Base-by-base conservation (phyloP, 2,888 invertebrate species). In the Rhingia rostrata region DNA sequence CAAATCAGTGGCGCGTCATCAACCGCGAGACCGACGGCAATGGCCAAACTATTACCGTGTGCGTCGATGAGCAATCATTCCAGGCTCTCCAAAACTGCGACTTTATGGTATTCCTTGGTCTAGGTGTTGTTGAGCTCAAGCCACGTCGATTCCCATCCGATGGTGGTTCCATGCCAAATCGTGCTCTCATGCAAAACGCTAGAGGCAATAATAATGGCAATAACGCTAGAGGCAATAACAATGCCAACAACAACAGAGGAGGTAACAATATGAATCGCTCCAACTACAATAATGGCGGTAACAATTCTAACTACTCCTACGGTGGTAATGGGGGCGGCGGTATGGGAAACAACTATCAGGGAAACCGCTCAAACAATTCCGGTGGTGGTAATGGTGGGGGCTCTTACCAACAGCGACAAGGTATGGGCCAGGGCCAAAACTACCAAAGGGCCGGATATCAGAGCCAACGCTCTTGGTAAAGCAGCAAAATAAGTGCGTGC, bases 61-160 rank as follows among this genome's bases (percentile, higher is more conserved):
- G 80, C 60, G 84, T 84, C 0, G 74, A 75, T 70, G 84, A 80
- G 80, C 84, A 64, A 61, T 80, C 80, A 47, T 70, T 80, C 60
- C 74, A 75, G 64, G 41, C 75, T 75, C 84, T 84, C 6, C 60
- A 75, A 54, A 64, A n/a, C 56, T 64, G 80, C 32, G 74, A 84
- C 61, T 84, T 84, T 22, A 69, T 70, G 47, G 84, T 84, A 39
- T 84, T 84, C 54, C 69, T 84, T 30, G 80, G 84, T 5, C 9
- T 84, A 6, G 84, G 84, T 14, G 47, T 80, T 22, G 74, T 84
- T 12, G 84, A 84, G 30, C 14, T 84, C 0, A 80, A 75, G 33
- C 80, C 75, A 10, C 64, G 66, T 2, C 53, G 54, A 10, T 61
- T 53, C 41, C 47, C 64, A 12, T 51, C 56, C 35, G 47, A 79